Conservation (phyloP, 2,113 vertebrate genomes). For the Periophthalmus modestus region DNA sequence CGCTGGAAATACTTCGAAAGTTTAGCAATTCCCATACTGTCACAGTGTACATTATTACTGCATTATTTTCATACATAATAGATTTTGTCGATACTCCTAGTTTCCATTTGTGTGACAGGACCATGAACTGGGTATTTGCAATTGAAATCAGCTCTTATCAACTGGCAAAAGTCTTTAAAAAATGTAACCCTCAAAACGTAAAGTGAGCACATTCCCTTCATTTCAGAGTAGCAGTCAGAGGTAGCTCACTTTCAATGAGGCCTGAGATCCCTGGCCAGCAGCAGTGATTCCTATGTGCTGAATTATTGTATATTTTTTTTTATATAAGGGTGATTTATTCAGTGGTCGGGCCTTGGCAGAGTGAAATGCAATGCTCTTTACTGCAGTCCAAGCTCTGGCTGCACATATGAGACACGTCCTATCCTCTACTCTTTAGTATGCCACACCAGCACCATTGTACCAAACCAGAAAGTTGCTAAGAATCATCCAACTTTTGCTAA, state of each 20-base stretch:
- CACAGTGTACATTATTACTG: too few relatives aligned
- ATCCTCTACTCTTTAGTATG: conserved; percentile 36
- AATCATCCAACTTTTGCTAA: background rate
- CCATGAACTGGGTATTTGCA: background rate
- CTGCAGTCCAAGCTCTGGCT: conserved; percentile 31
- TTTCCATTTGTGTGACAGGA: background rate
- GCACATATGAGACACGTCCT: conserved; percentile 38
- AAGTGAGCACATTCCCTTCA: background rate
- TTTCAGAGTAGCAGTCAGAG: background rate
- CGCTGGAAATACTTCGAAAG: background rate
- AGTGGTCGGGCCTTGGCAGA: conserved; percentile 20
- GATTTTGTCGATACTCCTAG: too few relatives aligned
- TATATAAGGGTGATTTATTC: conserved; percentile 44
- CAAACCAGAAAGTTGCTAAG: background rate
- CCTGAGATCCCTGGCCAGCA: background rate
- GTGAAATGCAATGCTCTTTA: conserved; percentile 11
- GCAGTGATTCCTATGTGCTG: background rate
- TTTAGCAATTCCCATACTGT: background rate
- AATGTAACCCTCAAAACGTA: background rate
- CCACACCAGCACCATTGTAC: conserved; percentile 7
- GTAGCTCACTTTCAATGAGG: background rate
- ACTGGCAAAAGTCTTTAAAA: background rate
- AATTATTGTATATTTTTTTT: background rate
- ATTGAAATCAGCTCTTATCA: background rate
- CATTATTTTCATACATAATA: too few relatives aligned